Conservation (phyloP, 2,888 invertebrate genomes). For the Epiperipatus broadwayi region DNA sequence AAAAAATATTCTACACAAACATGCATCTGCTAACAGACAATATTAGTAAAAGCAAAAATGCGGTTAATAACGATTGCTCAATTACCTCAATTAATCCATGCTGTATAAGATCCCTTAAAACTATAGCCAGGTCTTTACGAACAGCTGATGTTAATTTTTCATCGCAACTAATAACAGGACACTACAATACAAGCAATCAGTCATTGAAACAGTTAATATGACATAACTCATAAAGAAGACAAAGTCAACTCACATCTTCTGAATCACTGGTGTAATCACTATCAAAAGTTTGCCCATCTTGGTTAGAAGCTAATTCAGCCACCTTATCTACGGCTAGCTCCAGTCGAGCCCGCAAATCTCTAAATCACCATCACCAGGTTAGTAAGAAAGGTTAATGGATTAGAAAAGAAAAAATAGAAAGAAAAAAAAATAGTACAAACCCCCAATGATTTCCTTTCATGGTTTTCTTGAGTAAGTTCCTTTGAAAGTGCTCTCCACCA, state of each 20-base stretch:
- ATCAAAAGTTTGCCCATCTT: conserved; percentile 29
- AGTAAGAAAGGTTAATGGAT: conserved; percentile 1
- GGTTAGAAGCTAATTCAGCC: conserved; percentile 40
- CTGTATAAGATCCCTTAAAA: conserved; percentile 73
- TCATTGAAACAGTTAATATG: background rate
- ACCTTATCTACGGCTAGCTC: conserved; percentile 61
- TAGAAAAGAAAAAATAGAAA: background rate
- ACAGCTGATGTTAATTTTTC: conserved; percentile 70
- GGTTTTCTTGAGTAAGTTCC: conserved; percentile 62
- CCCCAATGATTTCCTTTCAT: conserved; percentile 82
- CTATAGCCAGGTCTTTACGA: conserved; percentile 72
- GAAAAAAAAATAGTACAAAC: conserved; percentile 23
- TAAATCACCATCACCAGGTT: conserved; percentile 22
- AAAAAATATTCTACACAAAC: no score
- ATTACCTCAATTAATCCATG: conserved; percentile 58
- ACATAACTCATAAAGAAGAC: background rate
- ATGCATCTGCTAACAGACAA: no score
- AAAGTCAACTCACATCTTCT: conserved; percentile 32
- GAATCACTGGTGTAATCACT: conserved; percentile 38
- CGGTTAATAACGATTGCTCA: no score
- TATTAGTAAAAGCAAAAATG: no score
- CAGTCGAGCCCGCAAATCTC: conserved; percentile 72
- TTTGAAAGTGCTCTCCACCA: conserved; percentile 44
- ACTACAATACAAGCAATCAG: conserved; percentile 18
- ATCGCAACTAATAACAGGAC: conserved; percentile 35